Percentiles rank a stretch among this genome's conserved stretches.
These are phyloP conservation scores for Stegostoma tigrinum DNA, from an alignment of 2,113 vertebrate species.

Conservation along the genomic window DNA sequence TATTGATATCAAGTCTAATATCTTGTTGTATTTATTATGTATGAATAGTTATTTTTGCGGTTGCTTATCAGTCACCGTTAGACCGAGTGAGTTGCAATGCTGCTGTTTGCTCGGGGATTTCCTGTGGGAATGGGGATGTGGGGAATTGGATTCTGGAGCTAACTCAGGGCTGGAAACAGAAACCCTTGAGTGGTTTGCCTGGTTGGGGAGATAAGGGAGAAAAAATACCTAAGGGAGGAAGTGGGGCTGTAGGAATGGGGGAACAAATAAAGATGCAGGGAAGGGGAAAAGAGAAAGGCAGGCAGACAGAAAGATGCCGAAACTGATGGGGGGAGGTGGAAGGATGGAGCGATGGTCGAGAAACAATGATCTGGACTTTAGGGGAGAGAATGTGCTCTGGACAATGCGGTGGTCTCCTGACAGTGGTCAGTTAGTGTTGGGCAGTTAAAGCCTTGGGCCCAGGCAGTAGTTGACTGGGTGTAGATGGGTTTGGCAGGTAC, in stretches of 20 bases:
- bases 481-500: neutral
- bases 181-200: neutral
- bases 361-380: neutral
- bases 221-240: no score
- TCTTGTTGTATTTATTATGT: neutral
- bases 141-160: neutral
- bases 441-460: neutral
- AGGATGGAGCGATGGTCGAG: neutral
- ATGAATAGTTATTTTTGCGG: neutral
- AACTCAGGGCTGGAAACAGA: neutral
- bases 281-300: no score
- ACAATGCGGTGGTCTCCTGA: neutral
- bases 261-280: no score
- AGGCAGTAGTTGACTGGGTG: neutral
- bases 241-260: no score
- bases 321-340: neutral
- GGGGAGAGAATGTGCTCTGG: neutral
- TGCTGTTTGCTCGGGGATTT: neutral
- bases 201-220: neutral
- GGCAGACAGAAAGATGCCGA: neutral
- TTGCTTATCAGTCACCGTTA: neutral
- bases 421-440: neutral
- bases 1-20: slow-evolving; percentile 12
- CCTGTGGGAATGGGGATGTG: neutral
- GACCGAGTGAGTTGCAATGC: neutral